Conservation (phyloP, 2,113 vertebrate genomes). For the Madoqua kirkii region DNA sequence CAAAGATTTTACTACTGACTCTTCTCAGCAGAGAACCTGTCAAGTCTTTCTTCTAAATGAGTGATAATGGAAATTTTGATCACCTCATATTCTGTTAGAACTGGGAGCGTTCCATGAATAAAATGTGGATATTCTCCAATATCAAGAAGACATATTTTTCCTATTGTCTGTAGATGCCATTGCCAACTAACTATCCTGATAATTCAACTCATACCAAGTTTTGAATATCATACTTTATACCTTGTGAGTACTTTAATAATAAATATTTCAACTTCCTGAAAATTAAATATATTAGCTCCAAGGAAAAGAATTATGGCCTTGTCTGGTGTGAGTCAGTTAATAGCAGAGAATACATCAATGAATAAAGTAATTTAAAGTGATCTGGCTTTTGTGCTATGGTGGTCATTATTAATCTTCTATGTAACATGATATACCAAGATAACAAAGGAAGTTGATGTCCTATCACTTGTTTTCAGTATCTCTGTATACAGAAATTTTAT, state of each 20-base stretch:
- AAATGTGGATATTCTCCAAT: not conserved
- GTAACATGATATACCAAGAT: not conserved
- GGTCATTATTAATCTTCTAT: not conserved
- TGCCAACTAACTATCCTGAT: not conserved
- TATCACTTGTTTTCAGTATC: not conserved
- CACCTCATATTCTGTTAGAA: not conserved
- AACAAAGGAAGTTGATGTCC: not conserved
- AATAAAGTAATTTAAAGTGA: not conserved
- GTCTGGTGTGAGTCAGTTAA: not conserved
- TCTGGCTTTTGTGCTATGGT: not conserved
- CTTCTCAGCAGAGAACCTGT: constrained; percentile 45
- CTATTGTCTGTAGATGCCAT: not conserved
- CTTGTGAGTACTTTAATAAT: not conserved
- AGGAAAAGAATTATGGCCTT: not conserved
- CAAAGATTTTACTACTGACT: constrained; percentile 42
- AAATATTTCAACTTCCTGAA: not conserved
- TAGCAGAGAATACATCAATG: not conserved
- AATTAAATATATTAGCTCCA: not conserved
- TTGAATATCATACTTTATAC: not conserved
- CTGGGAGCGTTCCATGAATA: not conserved
- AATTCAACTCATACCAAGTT: not conserved
- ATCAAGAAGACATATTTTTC: not conserved
- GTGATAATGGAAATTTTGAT: constrained; percentile 40
- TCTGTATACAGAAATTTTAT: not conserved
- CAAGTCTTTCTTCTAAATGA: constrained; percentile 4